Evolutionary conservation across 2,797 vertebrate species (phyloP).

Genomic region (Oreochromis grahami): DNA sequence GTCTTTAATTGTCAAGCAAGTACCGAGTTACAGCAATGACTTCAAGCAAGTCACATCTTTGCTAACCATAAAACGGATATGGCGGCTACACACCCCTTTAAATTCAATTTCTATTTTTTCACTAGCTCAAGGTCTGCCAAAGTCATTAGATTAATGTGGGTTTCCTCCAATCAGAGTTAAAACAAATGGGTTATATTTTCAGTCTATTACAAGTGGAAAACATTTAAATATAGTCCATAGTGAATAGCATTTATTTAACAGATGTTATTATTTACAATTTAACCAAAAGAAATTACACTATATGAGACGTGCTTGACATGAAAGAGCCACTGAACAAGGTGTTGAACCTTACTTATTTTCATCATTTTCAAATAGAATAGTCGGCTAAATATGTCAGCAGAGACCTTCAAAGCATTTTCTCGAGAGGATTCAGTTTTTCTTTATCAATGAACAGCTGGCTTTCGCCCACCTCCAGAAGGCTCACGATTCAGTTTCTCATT

Average conservation of each 20-base stretch:
- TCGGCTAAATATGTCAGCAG: neutral
- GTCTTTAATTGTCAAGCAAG: neutral
- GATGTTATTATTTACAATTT: neutral
- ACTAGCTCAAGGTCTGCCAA: neutral
- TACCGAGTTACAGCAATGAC: neutral
- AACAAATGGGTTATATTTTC: neutral
- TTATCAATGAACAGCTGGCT: neutral
- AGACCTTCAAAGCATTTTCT: neutral
- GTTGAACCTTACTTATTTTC: neutral
- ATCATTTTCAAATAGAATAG: neutral
- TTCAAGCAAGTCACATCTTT: neutral
- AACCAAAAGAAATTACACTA: neutral
- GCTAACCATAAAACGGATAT: neutral
- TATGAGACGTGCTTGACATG: neutral
- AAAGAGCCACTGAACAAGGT: neutral
- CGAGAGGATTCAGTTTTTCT: neutral
- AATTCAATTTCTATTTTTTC: neutral
- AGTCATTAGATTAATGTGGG: neutral
- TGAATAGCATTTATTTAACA: neutral
- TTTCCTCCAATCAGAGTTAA: slow-evolving; percentile 2
- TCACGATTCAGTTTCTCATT: neutral
- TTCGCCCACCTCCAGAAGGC: neutral
- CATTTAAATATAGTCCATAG: neutral
- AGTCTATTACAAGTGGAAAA: neutral
- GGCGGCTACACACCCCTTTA: neutral